These are phyloP conservation scores for Acanthopleura granulata DNA, from an alignment of 2,888 invertebrate species.

Conservation along the genomic window DNA sequence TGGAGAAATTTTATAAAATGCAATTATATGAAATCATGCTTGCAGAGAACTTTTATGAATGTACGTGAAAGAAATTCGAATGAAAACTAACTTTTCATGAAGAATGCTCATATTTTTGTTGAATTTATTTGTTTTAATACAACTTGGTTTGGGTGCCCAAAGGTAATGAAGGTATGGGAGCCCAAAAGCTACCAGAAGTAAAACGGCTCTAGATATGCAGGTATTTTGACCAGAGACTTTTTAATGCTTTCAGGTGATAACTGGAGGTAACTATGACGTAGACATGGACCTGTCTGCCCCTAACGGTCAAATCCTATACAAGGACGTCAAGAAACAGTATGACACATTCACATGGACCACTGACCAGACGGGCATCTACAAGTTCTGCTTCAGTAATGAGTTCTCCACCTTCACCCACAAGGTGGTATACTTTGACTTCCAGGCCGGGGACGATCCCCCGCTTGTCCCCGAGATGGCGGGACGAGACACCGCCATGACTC, in stretches of 20 bases:
- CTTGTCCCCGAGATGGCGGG: constrained; percentile 74
- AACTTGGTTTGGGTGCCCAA: too few species aligned
- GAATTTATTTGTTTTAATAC: too few species aligned
- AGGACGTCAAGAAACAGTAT: constrained; percentile 93
- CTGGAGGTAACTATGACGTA: constrained; percentile 98
- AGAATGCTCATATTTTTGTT: too few species aligned
- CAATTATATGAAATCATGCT: too few species aligned
- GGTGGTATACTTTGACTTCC: constrained; percentile 97
- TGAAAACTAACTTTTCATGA: too few species aligned
- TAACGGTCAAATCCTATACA: constrained; percentile 88
- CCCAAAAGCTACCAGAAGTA: too few species aligned
- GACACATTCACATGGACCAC: constrained; percentile 83
- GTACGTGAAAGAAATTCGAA: too few species aligned
- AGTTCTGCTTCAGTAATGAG: constrained; percentile 92
- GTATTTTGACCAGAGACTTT: neutral
- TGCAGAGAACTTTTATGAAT: too few species aligned
- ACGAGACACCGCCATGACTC: constrained; percentile 85
- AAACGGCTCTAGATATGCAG: too few species aligned
- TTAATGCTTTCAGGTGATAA: constrained; percentile 85
- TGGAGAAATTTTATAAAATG: too few species aligned
- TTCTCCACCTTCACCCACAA: constrained; percentile 99
- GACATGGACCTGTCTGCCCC: constrained; percentile 93
- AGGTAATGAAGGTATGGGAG: too few species aligned
- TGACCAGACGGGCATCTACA: constrained; percentile 58
- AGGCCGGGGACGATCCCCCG: constrained; percentile 89